Conservation (phyloP, 2,797 vertebrate genomes). For the Neopelma chrysocephalum region DNA sequence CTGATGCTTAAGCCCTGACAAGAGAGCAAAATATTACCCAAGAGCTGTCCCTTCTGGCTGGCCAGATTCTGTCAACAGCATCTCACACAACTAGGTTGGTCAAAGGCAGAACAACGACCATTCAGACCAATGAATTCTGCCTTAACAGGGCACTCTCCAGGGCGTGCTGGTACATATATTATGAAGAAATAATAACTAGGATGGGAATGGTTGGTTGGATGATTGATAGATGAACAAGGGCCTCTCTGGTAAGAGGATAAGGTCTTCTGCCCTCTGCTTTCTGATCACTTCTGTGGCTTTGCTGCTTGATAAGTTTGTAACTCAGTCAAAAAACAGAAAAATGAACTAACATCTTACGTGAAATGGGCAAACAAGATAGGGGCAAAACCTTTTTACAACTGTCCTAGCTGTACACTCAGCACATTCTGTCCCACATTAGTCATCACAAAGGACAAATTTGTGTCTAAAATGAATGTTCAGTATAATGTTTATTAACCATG, state of each 20-base stretch:
- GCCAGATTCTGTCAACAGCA: neutral
- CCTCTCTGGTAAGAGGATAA: neutral
- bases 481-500: rapidly evolving
- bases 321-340: neutral
- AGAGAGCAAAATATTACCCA: neutral
- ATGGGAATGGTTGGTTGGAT: neutral
- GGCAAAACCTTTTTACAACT: neutral
- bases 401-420: neutral
- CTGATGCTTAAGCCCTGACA: neutral
- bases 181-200: neutral
- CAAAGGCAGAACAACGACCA: neutral
- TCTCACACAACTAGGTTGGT: neutral
- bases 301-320: rapidly evolving
- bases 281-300: neutral
- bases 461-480: neutral
- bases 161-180: neutral
- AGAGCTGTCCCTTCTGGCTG: neutral
- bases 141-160: neutral
- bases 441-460: neutral
- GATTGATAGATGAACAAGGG: neutral
- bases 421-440: neutral
- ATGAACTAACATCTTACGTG: neutral
- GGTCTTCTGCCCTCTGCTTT: neutral
- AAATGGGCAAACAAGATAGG: neutral
- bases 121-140: neutral